Conservation (phyloP, 2,113 vertebrate genomes). For the Naja naja region DNA sequence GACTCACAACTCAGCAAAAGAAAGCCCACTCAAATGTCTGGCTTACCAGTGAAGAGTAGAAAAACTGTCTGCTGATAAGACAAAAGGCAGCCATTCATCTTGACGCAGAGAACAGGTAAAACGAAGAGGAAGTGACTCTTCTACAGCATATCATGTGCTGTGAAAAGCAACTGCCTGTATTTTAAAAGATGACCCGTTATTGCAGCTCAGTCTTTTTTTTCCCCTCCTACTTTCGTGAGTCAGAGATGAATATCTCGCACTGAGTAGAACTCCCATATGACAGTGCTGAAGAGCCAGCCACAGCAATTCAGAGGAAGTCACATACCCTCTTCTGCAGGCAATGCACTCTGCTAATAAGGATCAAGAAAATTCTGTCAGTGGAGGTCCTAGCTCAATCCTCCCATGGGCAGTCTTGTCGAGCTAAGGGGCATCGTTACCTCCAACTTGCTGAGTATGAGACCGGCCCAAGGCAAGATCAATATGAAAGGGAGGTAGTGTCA, state of each 20-base stretch:
- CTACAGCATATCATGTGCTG: background rate
- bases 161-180: background rate
- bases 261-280: background rate
- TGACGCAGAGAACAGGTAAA: background rate
- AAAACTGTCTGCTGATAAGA: background rate
- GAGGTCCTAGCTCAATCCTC: background rate
- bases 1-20: background rate
- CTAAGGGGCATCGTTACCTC: background rate
- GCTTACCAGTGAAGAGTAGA: background rate
- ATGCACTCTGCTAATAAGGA: background rate
- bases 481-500: background rate
- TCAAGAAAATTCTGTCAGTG: background rate
- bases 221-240: slow-evolving; percentile 3
- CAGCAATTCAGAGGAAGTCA: slow-evolving; percentile 17
- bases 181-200: background rate
- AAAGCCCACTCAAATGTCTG: background rate
- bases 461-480: background rate
- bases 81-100: background rate
- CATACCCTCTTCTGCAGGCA: background rate
- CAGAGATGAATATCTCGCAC: background rate
- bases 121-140: background rate
- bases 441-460: background rate
- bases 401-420: background rate
- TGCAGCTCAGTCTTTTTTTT: slow-evolving; percentile 6
- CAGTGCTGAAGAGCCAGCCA: background rate